Evolutionary conservation across 2,797 vertebrate species (phyloP), one percentile per base, ranked within the genome.

Genomic region (Pangasius sanitwongsei): DNA sequence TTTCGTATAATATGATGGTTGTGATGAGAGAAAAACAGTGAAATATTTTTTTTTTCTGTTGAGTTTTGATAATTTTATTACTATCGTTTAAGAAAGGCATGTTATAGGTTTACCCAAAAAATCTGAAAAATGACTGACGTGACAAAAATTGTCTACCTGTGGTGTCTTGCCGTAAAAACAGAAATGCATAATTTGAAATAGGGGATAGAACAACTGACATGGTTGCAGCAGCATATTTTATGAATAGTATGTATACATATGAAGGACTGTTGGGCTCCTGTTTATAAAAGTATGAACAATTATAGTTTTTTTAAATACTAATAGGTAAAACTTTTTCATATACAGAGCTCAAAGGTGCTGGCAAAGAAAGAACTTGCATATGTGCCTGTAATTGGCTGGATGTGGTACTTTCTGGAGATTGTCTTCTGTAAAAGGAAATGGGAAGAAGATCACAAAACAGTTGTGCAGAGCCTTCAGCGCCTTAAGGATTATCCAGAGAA

Each of bases 391-490:
- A 98, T 99, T 41, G 99, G 99, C 88, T 99, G 98, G 98, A 99
- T 99, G 98, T 99, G 99, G 99, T 98, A 98, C 95, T 99, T 99
- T 93, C 94, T 98, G 12, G 99, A 99, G 94, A 98, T 99, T 2
- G 98, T 99, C 61, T 99, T 99, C 94, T 99, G 98, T 93, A 97
- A 97, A 65, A 97, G 99, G 78, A 98, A 97, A 90, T 99, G 99
- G 98, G 98, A 99, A 87, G 98, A 99, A 44, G 99, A 99, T 93
- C 94, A 97, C 23, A 96, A 89, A 91, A 98, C 96, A 0, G 97
- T 99, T 0, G 90, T 95, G 0, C 91, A 95, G 92, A 97, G 97
- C 90, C 94, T 99, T 86, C 94, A 96, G 91, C 98, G 95, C 86
- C 96, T 99, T 61, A 94, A 93, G 0, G 97, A 99, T 91, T 99